Base-by-base conservation (phyloP, 1,140 invertebrate genomes). In the Rhagoletis zephyria region DNA sequence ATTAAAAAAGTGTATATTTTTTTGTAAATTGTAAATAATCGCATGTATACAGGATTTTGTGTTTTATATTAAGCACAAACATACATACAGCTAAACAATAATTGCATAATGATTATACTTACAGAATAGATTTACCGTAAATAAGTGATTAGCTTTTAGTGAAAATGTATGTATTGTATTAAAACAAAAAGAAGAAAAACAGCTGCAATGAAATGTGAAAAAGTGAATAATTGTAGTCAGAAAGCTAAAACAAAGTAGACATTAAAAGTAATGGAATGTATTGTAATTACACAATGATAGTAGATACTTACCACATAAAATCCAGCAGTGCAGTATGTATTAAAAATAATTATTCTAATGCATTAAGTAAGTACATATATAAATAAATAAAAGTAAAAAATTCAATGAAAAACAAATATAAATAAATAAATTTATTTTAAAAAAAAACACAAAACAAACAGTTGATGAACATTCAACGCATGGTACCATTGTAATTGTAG, bases 11-110 rank as follows among this genome's bases (percentile, higher is more conserved):
- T 85, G 56, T 85, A 85, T 61, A 85, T 85, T 61, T 63, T 42
- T 85, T 61, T 85, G 85, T 85, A 85, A 85, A 85, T 85, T 85
- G 85, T 85, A 85, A 85, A 85, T 85, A 85, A 85, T 81, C 48
- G 74, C 48, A 81, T 81, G 48, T 30, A 56, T 56, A 81, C 74
- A 81, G 14, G 56, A 77, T 77, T 56, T 56, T 81, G 74, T 81
- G 74, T 81, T 81, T 81, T 30, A 30, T 1, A 56, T 56, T 81
- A 19, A 56, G 74, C 45, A 81, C 48, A 19, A 30, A 56, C 45
- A 19, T 59, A 56, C 45, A 56, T 67, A 19, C 10, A 67, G 6
- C 16, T 45, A 74, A 16, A 74, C 67, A 81, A 81, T 56, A 81
- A 59, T 56, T 81, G 19, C 9, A 81, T 81, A 30, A 19, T 56